phyloP scores from a whole-genome alignment of 2,113 vertebrate species.

The Oryzias celebensis region DNA sequence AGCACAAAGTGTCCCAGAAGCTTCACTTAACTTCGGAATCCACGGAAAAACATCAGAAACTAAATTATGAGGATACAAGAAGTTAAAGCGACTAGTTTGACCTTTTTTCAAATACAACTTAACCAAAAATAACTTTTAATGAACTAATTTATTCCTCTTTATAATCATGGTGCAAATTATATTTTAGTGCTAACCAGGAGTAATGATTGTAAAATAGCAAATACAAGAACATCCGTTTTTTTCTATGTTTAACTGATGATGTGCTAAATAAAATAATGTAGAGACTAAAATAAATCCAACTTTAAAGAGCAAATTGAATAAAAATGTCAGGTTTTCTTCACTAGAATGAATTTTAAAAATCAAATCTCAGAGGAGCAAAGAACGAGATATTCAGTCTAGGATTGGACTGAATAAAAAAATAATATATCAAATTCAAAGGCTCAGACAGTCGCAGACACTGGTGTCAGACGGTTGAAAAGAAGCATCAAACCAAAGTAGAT shows the following conservation, averaged over 20 bases:
- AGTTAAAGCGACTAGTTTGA: background rate
- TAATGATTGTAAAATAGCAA: background rate
- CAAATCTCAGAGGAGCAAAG: slow-evolving; percentile 15
- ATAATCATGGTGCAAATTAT: background rate
- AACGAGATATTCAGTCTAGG: slow-evolving; percentile 14
- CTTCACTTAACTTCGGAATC: slow-evolving; percentile 15
- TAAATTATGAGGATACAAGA: background rate
- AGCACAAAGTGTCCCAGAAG: slow-evolving; percentile 47
- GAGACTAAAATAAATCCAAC: slow-evolving; percentile 8
- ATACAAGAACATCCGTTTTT: background rate
- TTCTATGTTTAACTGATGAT: slow-evolving; percentile 14
- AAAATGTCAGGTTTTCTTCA: slow-evolving; percentile 22
- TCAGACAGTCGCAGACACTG: slow-evolving; percentile 21
- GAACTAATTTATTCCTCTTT: too few species aligned
- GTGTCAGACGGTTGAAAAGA: slow-evolving; percentile 20
- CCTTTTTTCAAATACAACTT: too few species aligned
- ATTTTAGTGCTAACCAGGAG: background rate
- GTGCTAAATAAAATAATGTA: background rate
- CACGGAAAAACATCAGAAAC: slow-evolving; percentile 12
- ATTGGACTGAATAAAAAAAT: slow-evolving; percentile 24
- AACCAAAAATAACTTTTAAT: too few species aligned
- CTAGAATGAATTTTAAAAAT: background rate
- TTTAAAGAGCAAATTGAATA: background rate
- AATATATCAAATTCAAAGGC: slow-evolving; percentile 21
- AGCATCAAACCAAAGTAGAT: slow-evolving; percentile 26